Base-by-base conservation (phyloP, 2,888 invertebrate species). In the Morpho deidamia region DNA sequence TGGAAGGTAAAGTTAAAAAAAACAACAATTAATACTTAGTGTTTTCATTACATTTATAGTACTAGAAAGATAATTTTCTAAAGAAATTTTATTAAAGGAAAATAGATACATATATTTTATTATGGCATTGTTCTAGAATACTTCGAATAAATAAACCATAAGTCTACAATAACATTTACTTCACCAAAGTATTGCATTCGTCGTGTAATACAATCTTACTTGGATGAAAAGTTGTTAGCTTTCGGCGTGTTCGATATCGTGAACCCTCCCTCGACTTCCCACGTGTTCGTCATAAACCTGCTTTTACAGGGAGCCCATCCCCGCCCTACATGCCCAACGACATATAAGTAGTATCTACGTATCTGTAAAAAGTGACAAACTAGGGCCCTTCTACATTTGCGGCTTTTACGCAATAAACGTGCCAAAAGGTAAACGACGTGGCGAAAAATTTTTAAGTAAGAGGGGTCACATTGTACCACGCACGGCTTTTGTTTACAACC, bases 211-310 rank as follows among this genome's bases (percentile, higher is more conserved):
- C 40, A 48, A 54, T 51, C 49, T 49, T 51, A 51, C 14, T 45
- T 42, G 44, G 51, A 56, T 37, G 81, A 52, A 58, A 58, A 56
- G 56, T 59, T 60, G 59, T 58, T 56, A 58, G 55, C 58, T 62
- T 58, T 63, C 54, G 54, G 45, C 55, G 53, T 68, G 71, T 76
- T 76, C 78, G 71, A 81, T 79, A 76, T 66, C 44, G 63, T 67
- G 64, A 68, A 72, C 69, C 65, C 67, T 74, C 66, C 61, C 59
- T 49, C 58, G 56, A 61, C 61, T 64, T 45, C 56, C 59, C 85
- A 87, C 86, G 86, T 87, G 88, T 81, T 71, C 65, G 75, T 79
- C 79, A 78, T 88, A 88, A 88, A 88, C 80, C 79, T 81, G 78
- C 74, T 81, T 83, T 83, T 78, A 81, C 76, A 74, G 72, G 74